phyloP scores from a whole-genome alignment of 2,888 invertebrate genomes.

The Chrysolina oricalcia region DNA sequence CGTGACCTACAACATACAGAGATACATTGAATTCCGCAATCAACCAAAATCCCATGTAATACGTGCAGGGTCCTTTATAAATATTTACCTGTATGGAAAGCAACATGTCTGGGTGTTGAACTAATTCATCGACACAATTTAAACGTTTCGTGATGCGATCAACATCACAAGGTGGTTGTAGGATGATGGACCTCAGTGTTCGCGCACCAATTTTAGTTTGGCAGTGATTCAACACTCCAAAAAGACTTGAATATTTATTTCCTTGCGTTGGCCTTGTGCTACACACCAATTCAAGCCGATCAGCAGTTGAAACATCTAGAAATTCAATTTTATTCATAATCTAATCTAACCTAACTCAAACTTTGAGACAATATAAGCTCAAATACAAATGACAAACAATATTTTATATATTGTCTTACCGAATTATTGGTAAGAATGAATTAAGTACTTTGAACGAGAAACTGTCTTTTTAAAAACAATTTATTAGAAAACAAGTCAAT shows the following conservation, averaged over 20 bases:
- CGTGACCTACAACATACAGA: no score
- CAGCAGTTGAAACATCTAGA: slow-evolving; percentile 87
- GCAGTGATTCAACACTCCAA: slow-evolving; percentile 81
- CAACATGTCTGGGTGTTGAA: slow-evolving; percentile 79
- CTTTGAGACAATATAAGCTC: no score
- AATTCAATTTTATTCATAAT: slow-evolving; percentile 38
- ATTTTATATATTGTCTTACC: no score
- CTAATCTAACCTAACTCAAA: no score
- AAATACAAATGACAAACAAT: no score
- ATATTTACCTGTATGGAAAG: slow-evolving; percentile 72
- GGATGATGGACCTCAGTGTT: slow-evolving; percentile 84
- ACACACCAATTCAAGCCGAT: slow-evolving; percentile 82
- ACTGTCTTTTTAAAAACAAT: no score
- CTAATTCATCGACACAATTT: slow-evolving; percentile 85
- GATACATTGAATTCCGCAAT: no score
- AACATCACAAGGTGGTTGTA: slow-evolving; percentile 84
- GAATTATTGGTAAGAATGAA: no score
- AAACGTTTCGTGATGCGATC: slow-evolving; percentile 80
- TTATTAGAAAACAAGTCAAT: no score
- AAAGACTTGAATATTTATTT: slow-evolving; percentile 74
- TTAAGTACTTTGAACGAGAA: no score
- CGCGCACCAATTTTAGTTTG: slow-evolving; percentile 84
- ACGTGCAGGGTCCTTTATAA: no score
- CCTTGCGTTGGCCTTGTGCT: slow-evolving; percentile 70
- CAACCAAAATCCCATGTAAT: no score